A percentile compares a stretch with the other conserved stretches of the same genome.
These are phyloP conservation scores for Etheostoma cragini DNA, from an alignment of 2,113 vertebrate species.

Conservation along the genomic window DNA sequence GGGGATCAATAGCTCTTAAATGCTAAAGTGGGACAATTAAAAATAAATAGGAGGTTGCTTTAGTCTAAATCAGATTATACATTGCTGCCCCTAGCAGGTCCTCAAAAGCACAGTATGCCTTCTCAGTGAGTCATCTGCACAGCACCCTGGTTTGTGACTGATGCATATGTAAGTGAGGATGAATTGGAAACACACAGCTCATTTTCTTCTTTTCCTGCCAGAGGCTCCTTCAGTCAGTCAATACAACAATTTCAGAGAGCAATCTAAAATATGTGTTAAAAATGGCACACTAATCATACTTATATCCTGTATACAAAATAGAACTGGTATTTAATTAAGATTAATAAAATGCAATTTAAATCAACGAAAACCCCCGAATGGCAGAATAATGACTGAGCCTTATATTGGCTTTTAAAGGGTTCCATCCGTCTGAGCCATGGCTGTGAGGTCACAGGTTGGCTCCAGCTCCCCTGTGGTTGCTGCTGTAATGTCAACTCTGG, in stretches of 20 bases:
- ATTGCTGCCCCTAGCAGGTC: slow-evolving; percentile 82
- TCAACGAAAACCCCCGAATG: slow-evolving; percentile 31
- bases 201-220: slow-evolving; percentile 36
- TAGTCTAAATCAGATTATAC: slow-evolving; percentile 88
- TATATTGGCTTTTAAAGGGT: slow-evolving; percentile 69
- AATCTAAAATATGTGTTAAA: slow-evolving; percentile 8
- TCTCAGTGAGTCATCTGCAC: slow-evolving; percentile 81
- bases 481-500: slow-evolving; percentile 84
- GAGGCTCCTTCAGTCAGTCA: slow-evolving; percentile 48
- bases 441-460: slow-evolving; percentile 74
- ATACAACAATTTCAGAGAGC: slow-evolving; percentile 26
- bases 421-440: slow-evolving; percentile 69
- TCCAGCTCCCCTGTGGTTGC: slow-evolving; percentile 77
- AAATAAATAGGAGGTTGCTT: slow-evolving; percentile 88
- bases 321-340: slow-evolving; percentile 14
- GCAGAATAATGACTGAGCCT: slow-evolving; percentile 50
- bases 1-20: slow-evolving; percentile 99
- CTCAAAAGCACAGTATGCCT: slow-evolving; percentile 88
- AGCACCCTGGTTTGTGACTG: slow-evolving; percentile 79
- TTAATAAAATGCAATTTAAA: slow-evolving; percentile 41
- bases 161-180: slow-evolving; percentile 86
- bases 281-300: slow-evolving; percentile 8
- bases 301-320: background rate
- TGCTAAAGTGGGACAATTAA: slow-evolving; percentile 99
- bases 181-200: slow-evolving; percentile 73